Percentiles rank a stretch among this genome's conserved stretches.
These are phyloP conservation scores for Tenthredo distinguenda DNA, from an alignment of 2,888 invertebrate species.

Conservation along the genomic window DNA sequence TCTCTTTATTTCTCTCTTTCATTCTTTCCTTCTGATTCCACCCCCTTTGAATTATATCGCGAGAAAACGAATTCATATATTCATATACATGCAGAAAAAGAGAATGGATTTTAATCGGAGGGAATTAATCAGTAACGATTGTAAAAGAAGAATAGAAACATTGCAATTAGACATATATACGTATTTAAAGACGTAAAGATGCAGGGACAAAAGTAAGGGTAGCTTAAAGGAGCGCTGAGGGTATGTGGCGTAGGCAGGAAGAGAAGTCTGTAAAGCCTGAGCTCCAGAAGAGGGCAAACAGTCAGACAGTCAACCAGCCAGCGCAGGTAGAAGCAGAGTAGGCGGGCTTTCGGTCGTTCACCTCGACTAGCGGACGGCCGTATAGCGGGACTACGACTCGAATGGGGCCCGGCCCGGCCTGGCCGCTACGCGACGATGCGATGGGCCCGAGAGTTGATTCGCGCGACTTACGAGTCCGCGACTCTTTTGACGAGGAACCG, in stretches of 20 bases:
- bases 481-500: not conserved
- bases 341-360: conserved; percentile 76
- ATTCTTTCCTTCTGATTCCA: no score
- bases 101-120: no score
- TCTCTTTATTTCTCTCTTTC: no score
- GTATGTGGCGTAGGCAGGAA: not conserved
- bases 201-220: not conserved
- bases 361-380: conserved; percentile 77
- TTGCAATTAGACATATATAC: not conserved
- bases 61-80: no score
- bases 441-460: not conserved
- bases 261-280: not conserved
- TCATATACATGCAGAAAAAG: no score
- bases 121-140: no score
- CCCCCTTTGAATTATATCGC: no score
- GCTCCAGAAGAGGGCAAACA: not conserved
- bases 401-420: conserved; percentile 66
- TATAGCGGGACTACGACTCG: conserved; percentile 77
- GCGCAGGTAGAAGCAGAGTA: conserved; percentile 75
- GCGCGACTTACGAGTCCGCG: not conserved
- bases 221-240: not conserved
- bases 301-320: conserved; percentile 50
- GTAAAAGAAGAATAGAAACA: not conserved
- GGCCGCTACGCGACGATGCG: not conserved
- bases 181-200: no score